These are phyloP conservation scores for Morpho deidamia DNA, from an alignment of 2,888 invertebrate genomes.

Conservation along the genomic window DNA sequence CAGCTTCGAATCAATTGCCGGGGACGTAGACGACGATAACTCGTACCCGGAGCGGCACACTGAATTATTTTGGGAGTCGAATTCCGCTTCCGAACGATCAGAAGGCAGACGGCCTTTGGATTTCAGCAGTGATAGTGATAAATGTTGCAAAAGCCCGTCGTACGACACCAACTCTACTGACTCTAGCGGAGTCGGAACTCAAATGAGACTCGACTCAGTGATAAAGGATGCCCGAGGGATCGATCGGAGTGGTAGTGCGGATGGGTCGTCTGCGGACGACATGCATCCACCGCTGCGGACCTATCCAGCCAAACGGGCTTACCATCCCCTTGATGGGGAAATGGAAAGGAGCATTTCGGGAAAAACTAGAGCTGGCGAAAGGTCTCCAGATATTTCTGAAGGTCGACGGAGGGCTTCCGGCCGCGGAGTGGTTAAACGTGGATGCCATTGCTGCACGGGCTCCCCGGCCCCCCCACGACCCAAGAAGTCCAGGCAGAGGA, in stretches of 20 bases:
- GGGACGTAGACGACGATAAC: constrained; percentile 48
- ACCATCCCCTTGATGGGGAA: constrained; percentile 38
- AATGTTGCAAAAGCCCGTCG: constrained; percentile 67
- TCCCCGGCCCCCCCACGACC: constrained; percentile 73
- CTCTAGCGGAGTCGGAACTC: constrained; percentile 55
- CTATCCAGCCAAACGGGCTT: constrained; percentile 52
- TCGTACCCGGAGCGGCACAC: constrained; percentile 61
- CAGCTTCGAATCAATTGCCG: constrained; percentile 44
- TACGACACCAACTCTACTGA: constrained; percentile 64
- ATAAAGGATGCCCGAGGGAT: constrained; percentile 61
- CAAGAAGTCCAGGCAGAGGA: constrained; percentile 57
- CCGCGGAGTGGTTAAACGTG: constrained; percentile 79
- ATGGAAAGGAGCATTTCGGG: constrained; percentile 63
- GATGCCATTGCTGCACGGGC: constrained; percentile 81
- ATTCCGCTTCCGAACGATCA: constrained; percentile 56
- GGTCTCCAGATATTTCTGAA: constrained; percentile 39
- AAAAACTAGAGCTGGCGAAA: constrained; percentile 51
- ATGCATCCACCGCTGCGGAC: constrained; percentile 57
- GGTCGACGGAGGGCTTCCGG: constrained; percentile 56
- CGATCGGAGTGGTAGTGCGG: constrained; percentile 47
- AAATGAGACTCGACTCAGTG: constrained; percentile 65
- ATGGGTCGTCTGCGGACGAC: constrained; percentile 54
- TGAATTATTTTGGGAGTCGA: constrained; percentile 69
- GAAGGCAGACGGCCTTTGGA: constrained; percentile 53
- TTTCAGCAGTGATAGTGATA: constrained; percentile 70